Base-by-base conservation (phyloP, 2,797 vertebrate species). In the Catharus ustulatus region DNA sequence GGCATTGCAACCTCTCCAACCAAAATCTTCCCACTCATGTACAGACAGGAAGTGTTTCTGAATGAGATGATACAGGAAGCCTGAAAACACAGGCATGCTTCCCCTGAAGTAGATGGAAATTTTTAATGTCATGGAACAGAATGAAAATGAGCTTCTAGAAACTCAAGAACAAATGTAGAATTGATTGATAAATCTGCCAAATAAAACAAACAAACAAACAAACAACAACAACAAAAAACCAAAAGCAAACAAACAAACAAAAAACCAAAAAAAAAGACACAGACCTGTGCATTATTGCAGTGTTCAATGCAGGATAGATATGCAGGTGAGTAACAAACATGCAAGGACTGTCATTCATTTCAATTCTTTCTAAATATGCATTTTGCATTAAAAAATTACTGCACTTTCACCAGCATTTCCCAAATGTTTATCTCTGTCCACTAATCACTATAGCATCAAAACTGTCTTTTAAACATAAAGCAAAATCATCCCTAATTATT, bases 61-160 rank as follows among this genome's bases (percentile, higher is more conserved):
- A 71, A 46, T 19, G 32, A 52, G 82, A 62, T 83, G 34, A 83
- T 51, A 83, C 34, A 71, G 84, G 84, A 94, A 94, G 32, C 29
- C 38, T 67, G 42, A 91, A 94, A 91, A 63, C 68, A 73, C 29
- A 89, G 52, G 46, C 3, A 0, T 68, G 32, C 49, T 77, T 67
- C 57, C 49, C 20, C 57, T 42, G 49, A 85, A 93, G 55, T 89
- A 62, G 38, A 87, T 49, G 52, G 72, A 57, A 92, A 77, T 29
- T 54, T 83, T 87, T 87, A 80, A 83, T 54, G 54, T 68, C 32
- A 71, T 21, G 11, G 27, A 89, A 42, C 11, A 45, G 49, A 83
- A 96, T 27, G 32, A 83, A 93, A 89, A 96, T 71, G 38, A 85
- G 75, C 79, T 91, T 84, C 38, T 68, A 92, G 68, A 93, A 96